Evolutionary conservation across 2,888 invertebrate genomes (phyloP).

Genomic region (Lysandra coridon): DNA sequence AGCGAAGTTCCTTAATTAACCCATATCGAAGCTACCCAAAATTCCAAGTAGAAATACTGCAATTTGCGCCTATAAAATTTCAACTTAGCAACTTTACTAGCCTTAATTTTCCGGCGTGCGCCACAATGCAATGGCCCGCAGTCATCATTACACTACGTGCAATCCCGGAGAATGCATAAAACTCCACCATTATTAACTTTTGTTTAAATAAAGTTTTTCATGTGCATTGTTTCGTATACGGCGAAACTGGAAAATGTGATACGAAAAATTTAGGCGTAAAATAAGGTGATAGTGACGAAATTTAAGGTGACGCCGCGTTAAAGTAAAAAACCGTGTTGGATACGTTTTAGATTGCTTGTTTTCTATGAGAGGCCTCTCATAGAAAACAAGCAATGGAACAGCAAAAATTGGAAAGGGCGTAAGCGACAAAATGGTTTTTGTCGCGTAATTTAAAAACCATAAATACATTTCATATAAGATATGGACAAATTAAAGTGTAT

Average conservation of each 20-base stretch:
- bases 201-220: slow-evolving; percentile 21
- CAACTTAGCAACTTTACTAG: slow-evolving; percentile 17
- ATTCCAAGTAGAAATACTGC: neutral
- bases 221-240: slow-evolving; percentile 8
- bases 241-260: neutral
- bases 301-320: too few species aligned
- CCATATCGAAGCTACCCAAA: neutral
- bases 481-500: too few species aligned
- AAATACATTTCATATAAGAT: too few species aligned
- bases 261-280: neutral
- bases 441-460: too few species aligned
- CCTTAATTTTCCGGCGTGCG: slow-evolving; percentile 8
- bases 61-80: slow-evolving; percentile 1
- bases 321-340: too few species aligned
- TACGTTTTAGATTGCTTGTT: too few species aligned
- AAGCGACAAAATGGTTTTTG: too few species aligned
- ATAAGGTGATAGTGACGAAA: neutral
- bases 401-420: too few species aligned
- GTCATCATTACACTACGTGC: slow-evolving; percentile 9
- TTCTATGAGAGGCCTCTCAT: too few species aligned
- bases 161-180: slow-evolving; percentile 4
- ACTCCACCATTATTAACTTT: slow-evolving; percentile 18
- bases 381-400: too few species aligned
- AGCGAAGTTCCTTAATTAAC: neutral
- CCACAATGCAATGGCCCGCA: neutral